Percentiles rank a stretch among this genome's conserved stretches.
Evolutionary conservation across 2,113 vertebrate species (phyloP).

Genomic region (Hiodon tergisus): DNA sequence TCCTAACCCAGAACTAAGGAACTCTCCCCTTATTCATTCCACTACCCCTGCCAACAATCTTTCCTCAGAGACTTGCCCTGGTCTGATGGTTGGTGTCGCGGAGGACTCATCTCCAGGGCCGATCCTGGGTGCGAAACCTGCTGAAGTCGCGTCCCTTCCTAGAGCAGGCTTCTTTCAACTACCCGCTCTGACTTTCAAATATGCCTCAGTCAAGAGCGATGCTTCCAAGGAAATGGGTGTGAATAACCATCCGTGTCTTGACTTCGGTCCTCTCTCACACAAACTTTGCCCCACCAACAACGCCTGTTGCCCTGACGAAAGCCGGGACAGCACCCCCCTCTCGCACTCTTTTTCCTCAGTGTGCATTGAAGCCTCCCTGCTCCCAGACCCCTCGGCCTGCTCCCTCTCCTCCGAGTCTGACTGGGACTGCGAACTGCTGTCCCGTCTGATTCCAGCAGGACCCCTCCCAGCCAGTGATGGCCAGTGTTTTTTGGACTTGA

Average conservation of each 20-base stretch:
- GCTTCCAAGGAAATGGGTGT: neutral
- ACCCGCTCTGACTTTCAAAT: too few relatives aligned
- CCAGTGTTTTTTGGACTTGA: slow-evolving; percentile 39
- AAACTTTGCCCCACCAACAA: neutral
- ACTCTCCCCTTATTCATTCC: neutral
- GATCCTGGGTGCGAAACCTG: neutral
- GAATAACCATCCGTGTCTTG: neutral
- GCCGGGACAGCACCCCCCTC: slow-evolving; percentile 30
- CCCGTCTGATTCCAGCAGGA: neutral
- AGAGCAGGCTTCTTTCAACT: neutral
- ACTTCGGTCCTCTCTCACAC: neutral
- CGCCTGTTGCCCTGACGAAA: slow-evolving; percentile 2
- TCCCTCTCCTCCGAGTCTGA: slow-evolving; percentile 45
- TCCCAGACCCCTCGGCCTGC: slow-evolving; percentile 42
- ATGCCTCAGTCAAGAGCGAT: neutral
- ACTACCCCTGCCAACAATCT: neutral
- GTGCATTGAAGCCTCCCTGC: slow-evolving; percentile 48
- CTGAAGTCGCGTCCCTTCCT: neutral
- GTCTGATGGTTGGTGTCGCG: neutral
- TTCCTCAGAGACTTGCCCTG: neutral
- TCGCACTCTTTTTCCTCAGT: slow-evolving; percentile 47
- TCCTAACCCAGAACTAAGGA: too few relatives aligned
- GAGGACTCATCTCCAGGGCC: neutral
- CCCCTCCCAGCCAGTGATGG: neutral
- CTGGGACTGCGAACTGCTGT: slow-evolving; percentile 58